Percentiles rank a stretch among this genome's conserved stretches.
Evolutionary conservation across 2,113 vertebrate species (phyloP).

Genomic region (Lepidothrix coronata): DNA sequence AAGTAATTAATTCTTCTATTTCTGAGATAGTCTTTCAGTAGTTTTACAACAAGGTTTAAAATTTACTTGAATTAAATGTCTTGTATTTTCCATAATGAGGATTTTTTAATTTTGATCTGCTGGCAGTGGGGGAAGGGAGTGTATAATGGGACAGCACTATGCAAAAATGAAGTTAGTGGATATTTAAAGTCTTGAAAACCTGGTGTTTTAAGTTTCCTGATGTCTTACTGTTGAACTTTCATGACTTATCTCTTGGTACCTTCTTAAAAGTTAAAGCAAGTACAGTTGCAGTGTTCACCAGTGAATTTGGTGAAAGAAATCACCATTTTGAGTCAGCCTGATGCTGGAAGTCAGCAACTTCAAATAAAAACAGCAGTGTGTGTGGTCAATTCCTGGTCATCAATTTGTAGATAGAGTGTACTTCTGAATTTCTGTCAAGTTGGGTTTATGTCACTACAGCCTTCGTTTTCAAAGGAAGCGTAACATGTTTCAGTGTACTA

Average conservation of each 20-base stretch:
- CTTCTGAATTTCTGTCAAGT: neutral
- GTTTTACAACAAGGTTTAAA: neutral
- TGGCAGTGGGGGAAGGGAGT: neutral
- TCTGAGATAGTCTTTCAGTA: neutral
- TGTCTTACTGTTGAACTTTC: neutral
- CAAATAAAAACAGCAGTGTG: neutral
- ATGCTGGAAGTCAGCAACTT: neutral
- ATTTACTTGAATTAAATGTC: neutral
- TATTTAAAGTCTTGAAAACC: neutral
- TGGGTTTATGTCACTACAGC: neutral
- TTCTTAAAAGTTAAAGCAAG: neutral
- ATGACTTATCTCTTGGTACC: neutral
- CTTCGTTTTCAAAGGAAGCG: neutral
- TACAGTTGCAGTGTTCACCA: neutral
- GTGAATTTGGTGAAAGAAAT: neutral
- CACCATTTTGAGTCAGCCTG: fast-evolving
- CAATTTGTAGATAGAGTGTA: fast-evolving
- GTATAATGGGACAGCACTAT: neutral
- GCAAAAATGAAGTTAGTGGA: neutral
- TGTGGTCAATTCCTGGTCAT: neutral
- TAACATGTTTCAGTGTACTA: neutral
- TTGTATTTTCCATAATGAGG: neutral
- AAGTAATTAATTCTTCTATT: neutral
- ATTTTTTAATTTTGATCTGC: neutral
- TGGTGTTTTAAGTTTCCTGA: neutral